These are phyloP conservation scores for Metacarcinus magister DNA, from an alignment of 2,888 invertebrate species.

Conservation along the genomic window DNA sequence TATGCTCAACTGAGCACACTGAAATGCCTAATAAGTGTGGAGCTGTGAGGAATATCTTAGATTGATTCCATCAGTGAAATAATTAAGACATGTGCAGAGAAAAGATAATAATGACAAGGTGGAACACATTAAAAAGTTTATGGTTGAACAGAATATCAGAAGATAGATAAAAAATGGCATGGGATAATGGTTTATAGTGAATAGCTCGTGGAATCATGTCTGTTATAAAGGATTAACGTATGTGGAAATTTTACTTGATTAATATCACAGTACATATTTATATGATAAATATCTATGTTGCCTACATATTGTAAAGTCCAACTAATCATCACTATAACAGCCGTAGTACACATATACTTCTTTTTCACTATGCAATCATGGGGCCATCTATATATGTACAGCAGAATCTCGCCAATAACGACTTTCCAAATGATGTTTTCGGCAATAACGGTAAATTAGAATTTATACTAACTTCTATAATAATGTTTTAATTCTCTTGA, in stretches of 20 bases:
- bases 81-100: not conserved
- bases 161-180: not conserved
- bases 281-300: not conserved
- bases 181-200: not conserved
- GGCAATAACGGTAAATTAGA: not conserved
- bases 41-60: not conserved
- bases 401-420: not conserved
- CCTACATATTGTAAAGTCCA: not conserved
- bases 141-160: not conserved
- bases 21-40: not conserved
- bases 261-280: not conserved
- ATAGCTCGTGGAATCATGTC: not conserved
- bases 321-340: not conserved
- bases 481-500: not conserved
- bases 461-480: not conserved
- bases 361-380: not conserved
- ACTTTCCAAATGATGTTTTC: not conserved
- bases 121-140: not conserved
- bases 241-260: not conserved
- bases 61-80: not conserved
- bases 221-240: not conserved
- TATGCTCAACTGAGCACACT: not conserved
- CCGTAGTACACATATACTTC: not conserved
- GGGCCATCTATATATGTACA: not conserved
- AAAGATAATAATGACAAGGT: not conserved